Conservation (phyloP, 2,888 invertebrate species). For the Allacma fusca region DNA sequence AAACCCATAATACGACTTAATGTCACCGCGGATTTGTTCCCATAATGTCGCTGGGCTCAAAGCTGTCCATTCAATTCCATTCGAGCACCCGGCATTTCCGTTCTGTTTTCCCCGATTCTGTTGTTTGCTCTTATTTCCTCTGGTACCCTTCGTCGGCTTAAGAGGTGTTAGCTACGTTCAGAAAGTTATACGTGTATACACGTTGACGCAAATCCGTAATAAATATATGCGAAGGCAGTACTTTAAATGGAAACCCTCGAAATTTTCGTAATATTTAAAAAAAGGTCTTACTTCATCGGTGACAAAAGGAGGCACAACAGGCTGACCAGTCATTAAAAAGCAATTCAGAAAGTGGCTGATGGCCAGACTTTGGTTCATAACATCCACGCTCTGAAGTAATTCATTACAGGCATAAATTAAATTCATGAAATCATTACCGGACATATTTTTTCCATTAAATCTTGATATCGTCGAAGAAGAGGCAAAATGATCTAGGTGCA, state of each 20-base stretch:
- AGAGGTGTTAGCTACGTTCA: slow-evolving; percentile 48
- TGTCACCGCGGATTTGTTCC: slow-evolving; percentile 84
- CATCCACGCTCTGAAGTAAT: slow-evolving; percentile 75
- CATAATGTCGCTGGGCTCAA: slow-evolving; percentile 87
- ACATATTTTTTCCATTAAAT: too few species aligned
- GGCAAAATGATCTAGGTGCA: too few species aligned
- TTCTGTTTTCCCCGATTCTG: slow-evolving; percentile 62
- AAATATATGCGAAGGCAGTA: too few species aligned
- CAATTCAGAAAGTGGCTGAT: slow-evolving; percentile 97
- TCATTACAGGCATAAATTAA: neutral
- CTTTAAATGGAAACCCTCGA: too few species aligned
- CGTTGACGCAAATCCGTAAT: too few species aligned
- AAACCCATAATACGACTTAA: slow-evolving; percentile 86
- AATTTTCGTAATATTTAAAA: too few species aligned
- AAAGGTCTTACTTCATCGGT: slow-evolving; percentile 71
- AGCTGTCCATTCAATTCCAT: slow-evolving; percentile 84
- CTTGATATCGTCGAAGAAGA: too few species aligned
- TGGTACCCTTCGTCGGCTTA: slow-evolving; percentile 61
- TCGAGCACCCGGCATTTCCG: slow-evolving; percentile 62
- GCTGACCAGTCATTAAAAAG: slow-evolving; percentile 80
- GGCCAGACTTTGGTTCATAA: slow-evolving; percentile 88
- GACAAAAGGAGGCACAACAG: slow-evolving; percentile 74
- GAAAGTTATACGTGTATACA: neutral
- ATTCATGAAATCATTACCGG: too few species aligned
- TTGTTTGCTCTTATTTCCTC: slow-evolving; percentile 69